Percentiles rank a stretch among this genome's conserved stretches.
These are phyloP conservation scores for Heterotis niloticus DNA, from an alignment of 2,113 vertebrate species.

Conservation along the genomic window DNA sequence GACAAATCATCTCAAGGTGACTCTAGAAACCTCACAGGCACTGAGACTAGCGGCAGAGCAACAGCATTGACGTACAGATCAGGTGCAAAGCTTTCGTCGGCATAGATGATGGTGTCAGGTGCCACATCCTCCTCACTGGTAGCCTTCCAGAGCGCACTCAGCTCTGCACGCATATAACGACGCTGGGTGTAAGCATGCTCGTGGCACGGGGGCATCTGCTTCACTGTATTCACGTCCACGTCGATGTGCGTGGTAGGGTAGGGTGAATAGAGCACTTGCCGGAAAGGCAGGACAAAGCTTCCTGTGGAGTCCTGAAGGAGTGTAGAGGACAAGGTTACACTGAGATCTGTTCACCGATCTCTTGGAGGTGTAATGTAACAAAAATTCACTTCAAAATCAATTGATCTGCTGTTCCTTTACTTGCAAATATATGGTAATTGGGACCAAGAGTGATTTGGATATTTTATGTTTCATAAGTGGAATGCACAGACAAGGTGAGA, in stretches of 20 bases:
- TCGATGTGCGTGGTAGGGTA: conserved; percentile 96
- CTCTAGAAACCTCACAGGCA: too few relatives aligned
- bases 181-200: conserved; percentile 92
- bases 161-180: conserved; percentile 85
- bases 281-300: conserved; percentile 91
- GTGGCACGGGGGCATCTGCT: conserved; percentile 96
- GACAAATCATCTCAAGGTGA: too few relatives aligned
- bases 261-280: conserved; percentile 92
- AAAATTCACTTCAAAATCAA: neutral
- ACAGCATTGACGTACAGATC: conserved; percentile 73
- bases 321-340: neutral
- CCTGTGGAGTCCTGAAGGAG: conserved; percentile 82
- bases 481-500: neutral
- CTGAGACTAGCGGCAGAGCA: neutral
- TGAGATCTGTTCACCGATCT: neutral
- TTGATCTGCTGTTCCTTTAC: too few relatives aligned
- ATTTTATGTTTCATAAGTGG: too few relatives aligned
- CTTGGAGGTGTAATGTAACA: neutral
- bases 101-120: conserved; percentile 82
- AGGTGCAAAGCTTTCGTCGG: conserved; percentile 87
- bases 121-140: conserved; percentile 86
- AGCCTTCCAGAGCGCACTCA: conserved; percentile 83
- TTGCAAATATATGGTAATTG: neutral
- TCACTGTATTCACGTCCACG: conserved; percentile 92
- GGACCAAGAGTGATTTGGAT: too few relatives aligned